phyloP scores from a whole-genome alignment of 92 coral and sea anemone genomes.

The Micromussa lordhowensis region DNA sequence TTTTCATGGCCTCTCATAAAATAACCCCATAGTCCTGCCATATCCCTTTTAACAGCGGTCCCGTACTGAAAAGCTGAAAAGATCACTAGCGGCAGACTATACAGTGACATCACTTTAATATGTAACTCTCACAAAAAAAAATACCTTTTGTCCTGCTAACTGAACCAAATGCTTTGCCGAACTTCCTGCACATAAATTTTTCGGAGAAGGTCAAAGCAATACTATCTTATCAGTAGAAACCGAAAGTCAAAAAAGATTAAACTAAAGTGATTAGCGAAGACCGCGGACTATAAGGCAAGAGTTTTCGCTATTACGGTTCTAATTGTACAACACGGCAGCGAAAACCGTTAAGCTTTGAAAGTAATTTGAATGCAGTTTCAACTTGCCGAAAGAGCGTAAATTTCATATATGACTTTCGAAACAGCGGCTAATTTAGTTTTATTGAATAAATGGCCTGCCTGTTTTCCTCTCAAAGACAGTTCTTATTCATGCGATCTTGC shows the following conservation, averaged over 20 bases:
- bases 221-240: neutral
- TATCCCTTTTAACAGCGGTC: no score
- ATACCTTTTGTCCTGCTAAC: neutral
- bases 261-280: neutral
- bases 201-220: neutral
- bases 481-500: neutral
- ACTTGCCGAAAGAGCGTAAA: conserved; percentile 23
- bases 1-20: no score
- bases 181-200: neutral
- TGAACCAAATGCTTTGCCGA: neutral
- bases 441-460: conserved; percentile 15
- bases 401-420: neutral
- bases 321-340: conserved; percentile 12
- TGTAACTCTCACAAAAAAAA: neutral
- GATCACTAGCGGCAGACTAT: no score
- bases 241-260: conserved; percentile 1
- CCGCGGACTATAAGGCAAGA: neutral
- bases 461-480: neutral
- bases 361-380: conserved; percentile 19
- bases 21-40: no score
- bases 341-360: conserved; percentile 2
- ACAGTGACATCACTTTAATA: neutral
- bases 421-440: conserved; percentile 1
- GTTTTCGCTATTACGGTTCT: neutral
- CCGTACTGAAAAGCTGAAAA: no score